phyloP scores from a whole-genome alignment of 2,888 invertebrate genomes.

The Scaeva pyrastri region DNA sequence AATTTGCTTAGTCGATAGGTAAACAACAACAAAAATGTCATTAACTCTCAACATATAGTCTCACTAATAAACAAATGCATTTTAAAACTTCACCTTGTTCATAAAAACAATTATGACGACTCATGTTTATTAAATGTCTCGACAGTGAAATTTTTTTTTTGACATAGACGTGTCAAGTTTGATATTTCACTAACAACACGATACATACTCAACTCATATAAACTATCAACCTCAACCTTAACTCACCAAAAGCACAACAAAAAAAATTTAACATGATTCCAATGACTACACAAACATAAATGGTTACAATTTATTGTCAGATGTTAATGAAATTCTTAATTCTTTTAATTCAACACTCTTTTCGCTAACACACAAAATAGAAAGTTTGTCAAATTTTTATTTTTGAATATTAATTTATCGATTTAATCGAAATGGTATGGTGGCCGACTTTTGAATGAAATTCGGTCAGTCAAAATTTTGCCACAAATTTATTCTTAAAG shows the following conservation, averaged over 20 bases:
- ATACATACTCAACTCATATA: neutral
- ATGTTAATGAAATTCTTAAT: neutral
- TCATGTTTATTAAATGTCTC: neutral
- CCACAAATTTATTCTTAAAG: neutral
- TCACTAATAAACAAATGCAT: neutral
- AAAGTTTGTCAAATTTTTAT: slow-evolving; percentile 30
- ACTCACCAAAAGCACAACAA: neutral
- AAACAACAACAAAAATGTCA: slow-evolving; percentile 6
- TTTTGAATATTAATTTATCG: slow-evolving; percentile 27
- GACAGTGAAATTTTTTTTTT: neutral
- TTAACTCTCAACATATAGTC: neutral
- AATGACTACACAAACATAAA: neutral
- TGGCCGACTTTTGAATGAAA: neutral
- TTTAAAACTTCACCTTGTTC: neutral
- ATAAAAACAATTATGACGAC: neutral
- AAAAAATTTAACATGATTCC: slow-evolving; percentile 8
- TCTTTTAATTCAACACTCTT: neutral
- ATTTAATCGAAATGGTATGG: neutral
- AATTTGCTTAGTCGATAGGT: neutral
- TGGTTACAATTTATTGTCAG: neutral
- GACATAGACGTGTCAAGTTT: slow-evolving; percentile 14
- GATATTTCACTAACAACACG: neutral
- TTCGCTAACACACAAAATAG: slow-evolving; percentile 15
- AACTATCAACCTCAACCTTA: slow-evolving; percentile 16
- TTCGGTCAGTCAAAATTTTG: neutral